phyloP scores from a whole-genome alignment of 2,888 invertebrate genomes.

The Lutraria lutraria region DNA sequence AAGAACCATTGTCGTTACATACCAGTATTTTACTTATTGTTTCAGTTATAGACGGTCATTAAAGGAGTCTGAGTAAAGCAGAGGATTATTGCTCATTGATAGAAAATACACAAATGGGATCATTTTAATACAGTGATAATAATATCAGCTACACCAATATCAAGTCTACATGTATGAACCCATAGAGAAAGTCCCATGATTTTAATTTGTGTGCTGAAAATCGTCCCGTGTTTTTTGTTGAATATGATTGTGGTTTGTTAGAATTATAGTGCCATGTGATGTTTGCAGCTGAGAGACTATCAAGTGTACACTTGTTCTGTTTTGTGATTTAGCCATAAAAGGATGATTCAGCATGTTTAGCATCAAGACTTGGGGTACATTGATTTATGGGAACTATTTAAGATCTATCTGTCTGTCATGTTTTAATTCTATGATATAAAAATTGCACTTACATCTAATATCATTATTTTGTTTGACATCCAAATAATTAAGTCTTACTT shows the following conservation, averaged over 20 bases:
- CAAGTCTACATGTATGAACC: neutral
- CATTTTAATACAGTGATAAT: neutral
- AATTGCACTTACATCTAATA: neutral
- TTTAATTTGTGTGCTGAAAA: neutral
- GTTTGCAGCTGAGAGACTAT: neutral
- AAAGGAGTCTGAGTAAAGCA: neutral
- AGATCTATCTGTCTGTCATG: too few relatives aligned
- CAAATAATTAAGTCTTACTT: too few relatives aligned
- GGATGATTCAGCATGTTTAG: too few relatives aligned
- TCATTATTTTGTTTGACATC: too few relatives aligned
- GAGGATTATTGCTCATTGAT: neutral
- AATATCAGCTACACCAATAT: neutral
- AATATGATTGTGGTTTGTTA: too few relatives aligned
- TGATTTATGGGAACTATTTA: too few relatives aligned
- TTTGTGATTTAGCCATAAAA: too few relatives aligned
- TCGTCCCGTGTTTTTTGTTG: too few relatives aligned
- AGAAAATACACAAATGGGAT: neutral
- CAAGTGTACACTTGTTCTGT: neutral
- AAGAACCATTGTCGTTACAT: neutral
- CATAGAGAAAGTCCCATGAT: neutral
- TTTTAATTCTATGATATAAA: too few relatives aligned
- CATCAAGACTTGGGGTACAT: too few relatives aligned
- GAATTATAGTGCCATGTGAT: neutral
- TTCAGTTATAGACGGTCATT: constrained; percentile 27
- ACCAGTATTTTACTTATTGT: neutral